Percentiles rank a stretch among this genome's conserved stretches.
phyloP scores from a whole-genome alignment of 1,140 invertebrate species.

The Vollenhovia emeryi region DNA sequence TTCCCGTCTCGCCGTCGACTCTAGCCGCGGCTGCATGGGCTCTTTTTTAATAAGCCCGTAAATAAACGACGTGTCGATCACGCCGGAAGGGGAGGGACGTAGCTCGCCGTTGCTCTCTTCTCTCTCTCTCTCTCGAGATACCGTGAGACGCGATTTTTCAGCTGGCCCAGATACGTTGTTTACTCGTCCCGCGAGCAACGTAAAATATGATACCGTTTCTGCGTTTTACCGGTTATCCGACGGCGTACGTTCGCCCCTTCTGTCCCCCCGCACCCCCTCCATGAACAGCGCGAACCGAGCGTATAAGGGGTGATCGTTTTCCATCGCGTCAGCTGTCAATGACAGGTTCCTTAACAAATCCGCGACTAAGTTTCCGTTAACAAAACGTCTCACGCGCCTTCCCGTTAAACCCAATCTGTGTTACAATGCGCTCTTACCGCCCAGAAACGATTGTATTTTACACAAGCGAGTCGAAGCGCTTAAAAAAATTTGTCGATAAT shows the following conservation, averaged over 20 bases:
- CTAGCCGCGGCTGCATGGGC: background rate
- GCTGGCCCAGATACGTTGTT: slow-evolving; percentile 54
- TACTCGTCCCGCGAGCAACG: slow-evolving; percentile 45
- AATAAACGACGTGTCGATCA: slow-evolving; percentile 54
- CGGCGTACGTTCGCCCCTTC: slow-evolving; percentile 37
- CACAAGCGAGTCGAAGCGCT: no score
- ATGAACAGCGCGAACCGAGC: slow-evolving; percentile 43
- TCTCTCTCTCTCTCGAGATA: slow-evolving; percentile 31
- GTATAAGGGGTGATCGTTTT: slow-evolving; percentile 49
- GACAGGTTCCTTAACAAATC: slow-evolving; percentile 10
- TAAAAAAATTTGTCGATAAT: no score
- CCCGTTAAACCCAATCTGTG: no score
- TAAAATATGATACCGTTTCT: slow-evolving; percentile 57
- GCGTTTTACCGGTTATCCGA: slow-evolving; percentile 63
- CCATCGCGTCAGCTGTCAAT: slow-evolving; percentile 31
- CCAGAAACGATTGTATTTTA: no score
- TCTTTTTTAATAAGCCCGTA: slow-evolving; percentile 55
- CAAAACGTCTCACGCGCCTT: background rate
- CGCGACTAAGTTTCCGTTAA: background rate
- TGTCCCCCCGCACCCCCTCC: no score
- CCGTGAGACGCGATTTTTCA: slow-evolving; percentile 45
- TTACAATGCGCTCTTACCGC: no score
- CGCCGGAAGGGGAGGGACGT: background rate
- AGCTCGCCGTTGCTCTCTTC: slow-evolving; percentile 39
- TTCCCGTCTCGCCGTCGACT: slow-evolving; percentile 16